Percentiles rank a stretch among this genome's conserved stretches.
Conservation (phyloP, 2,888 invertebrate genomes). For the Polydrusus cervinus region DNA sequence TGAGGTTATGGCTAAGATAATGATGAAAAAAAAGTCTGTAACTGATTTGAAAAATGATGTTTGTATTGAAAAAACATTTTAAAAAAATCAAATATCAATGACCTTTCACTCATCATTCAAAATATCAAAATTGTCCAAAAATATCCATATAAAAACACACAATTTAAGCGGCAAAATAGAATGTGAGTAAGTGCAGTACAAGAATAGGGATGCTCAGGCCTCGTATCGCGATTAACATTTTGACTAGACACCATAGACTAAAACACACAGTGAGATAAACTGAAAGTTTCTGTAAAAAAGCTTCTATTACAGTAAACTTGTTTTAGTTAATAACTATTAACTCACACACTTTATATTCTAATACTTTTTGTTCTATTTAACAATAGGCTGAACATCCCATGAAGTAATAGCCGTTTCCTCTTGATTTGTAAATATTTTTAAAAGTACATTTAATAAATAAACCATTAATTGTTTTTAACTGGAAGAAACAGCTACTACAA, state of each 20-base stretch:
- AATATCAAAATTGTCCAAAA: neutral
- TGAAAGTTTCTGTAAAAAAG: too few relatives aligned
- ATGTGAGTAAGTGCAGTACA: neutral
- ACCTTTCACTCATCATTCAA: neutral
- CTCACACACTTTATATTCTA: too few relatives aligned
- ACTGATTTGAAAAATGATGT: too few relatives aligned
- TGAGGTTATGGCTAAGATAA: too few relatives aligned
- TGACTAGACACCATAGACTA: too few relatives aligned
- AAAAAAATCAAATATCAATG: neutral
- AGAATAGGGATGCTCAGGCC: neutral
- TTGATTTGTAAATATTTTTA: neutral
- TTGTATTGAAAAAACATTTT: too few relatives aligned
- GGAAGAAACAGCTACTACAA: neutral
- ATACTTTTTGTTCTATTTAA: neutral
- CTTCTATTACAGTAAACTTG: too few relatives aligned
- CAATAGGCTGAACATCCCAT: slow-evolving; percentile 15
- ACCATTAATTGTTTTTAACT: neutral
- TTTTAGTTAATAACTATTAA: too few relatives aligned
- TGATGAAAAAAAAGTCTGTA: too few relatives aligned
- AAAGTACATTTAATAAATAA: neutral
- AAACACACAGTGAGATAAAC: too few relatives aligned
- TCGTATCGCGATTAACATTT: neutral
- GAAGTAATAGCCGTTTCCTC: slow-evolving; percentile 1
- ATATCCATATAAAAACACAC: neutral
- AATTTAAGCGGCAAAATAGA: neutral